A percentile compares a stretch with the other conserved stretches of the same genome.
Conservation (phyloP, 1,140 invertebrate genomes). For the Propsilocerus akamusi region DNA sequence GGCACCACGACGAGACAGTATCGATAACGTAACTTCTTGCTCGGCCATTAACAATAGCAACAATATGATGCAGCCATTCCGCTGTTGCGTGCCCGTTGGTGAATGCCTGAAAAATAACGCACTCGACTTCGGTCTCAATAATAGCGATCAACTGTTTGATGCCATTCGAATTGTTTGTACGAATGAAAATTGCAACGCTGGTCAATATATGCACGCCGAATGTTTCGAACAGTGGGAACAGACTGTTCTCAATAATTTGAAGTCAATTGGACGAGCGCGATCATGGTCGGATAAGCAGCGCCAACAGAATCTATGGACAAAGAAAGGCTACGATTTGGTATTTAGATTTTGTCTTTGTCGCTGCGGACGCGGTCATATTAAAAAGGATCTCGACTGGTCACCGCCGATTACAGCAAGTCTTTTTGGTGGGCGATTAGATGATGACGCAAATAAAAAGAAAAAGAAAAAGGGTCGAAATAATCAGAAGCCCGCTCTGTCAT, state of each 20-base stretch:
- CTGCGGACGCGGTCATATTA: constrained; percentile 75
- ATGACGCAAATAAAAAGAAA: constrained; percentile 47
- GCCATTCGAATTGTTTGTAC: constrained; percentile 83
- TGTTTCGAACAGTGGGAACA: constrained; percentile 91
- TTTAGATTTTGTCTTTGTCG: constrained; percentile 77
- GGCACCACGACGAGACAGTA: constrained; percentile 27
- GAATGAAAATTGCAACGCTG: constrained; percentile 74
- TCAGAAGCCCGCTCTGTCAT: constrained; percentile 33
- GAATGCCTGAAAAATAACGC: constrained; percentile 48
- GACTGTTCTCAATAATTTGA: constrained; percentile 67
- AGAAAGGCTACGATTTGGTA: constrained; percentile 89
- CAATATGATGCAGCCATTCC: constrained; percentile 26
- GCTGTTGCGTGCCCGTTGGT: constrained; percentile 64
- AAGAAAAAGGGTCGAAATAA: constrained; percentile 46
- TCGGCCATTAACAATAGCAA: constrained; percentile 21
- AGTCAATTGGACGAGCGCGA: constrained; percentile 71
- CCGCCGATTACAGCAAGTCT: constrained; percentile 30
- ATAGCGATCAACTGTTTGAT: constrained; percentile 52
- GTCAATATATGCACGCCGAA: constrained; percentile 85
- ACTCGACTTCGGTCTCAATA: constrained; percentile 37
- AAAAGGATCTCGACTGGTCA: constrained; percentile 87
- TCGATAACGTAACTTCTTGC: constrained; percentile 24
- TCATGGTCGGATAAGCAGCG: constrained; percentile 89
- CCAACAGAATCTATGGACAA: constrained; percentile 90
- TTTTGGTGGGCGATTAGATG: constrained; percentile 22